Evolutionary conservation across 2,888 invertebrate genomes (phyloP).

Genomic region (Crossocerus cetratus): DNA sequence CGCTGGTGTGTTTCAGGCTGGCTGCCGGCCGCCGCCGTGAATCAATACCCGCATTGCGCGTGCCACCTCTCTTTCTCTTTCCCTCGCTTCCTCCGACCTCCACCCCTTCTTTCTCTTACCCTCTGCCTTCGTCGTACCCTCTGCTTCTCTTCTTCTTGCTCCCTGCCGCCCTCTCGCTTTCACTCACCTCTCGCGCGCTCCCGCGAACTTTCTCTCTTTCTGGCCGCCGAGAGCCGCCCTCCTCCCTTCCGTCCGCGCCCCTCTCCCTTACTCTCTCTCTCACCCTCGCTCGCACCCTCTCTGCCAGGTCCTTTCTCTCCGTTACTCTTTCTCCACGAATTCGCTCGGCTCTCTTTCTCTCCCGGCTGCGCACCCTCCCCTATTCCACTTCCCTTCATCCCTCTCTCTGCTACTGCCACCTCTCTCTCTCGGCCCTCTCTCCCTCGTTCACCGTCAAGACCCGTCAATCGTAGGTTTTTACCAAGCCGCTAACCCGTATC

Average conservation of each 20-base stretch:
- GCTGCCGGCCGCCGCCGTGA: conserved; percentile 79
- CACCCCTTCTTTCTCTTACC: conserved; percentile 72
- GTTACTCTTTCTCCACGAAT: conserved; percentile 15
- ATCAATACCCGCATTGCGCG: conserved; percentile 77
- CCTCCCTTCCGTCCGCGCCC: conserved; percentile 2
- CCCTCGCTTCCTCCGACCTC: conserved; percentile 58
- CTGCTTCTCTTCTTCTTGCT: conserved; percentile 16
- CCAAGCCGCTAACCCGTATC: too few species aligned
- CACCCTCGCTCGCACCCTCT: conserved; percentile 51
- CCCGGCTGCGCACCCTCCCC: not conserved
- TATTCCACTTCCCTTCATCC: conserved; percentile 58
- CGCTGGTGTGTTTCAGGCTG: conserved; percentile 77
- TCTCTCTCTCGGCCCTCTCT: conserved; percentile 39
- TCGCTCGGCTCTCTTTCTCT: conserved; percentile 11
- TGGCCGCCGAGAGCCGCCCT: conserved; percentile 8
- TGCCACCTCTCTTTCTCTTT: conserved; percentile 78
- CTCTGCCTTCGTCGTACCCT: conserved; percentile 55
- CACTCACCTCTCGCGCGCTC: not conserved
- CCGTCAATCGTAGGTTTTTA: conserved; percentile 65
- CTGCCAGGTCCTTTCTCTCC: conserved; percentile 10
- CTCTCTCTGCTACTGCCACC: conserved; percentile 58
- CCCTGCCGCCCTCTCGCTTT: conserved; percentile 60
- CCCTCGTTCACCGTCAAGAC: conserved; percentile 12
- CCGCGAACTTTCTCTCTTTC: conserved; percentile 12
- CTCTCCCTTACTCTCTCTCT: conserved; percentile 55